These are phyloP conservation scores for Griposia aprilina DNA, from an alignment of 2,888 invertebrate genomes.

Conservation along the genomic window DNA sequence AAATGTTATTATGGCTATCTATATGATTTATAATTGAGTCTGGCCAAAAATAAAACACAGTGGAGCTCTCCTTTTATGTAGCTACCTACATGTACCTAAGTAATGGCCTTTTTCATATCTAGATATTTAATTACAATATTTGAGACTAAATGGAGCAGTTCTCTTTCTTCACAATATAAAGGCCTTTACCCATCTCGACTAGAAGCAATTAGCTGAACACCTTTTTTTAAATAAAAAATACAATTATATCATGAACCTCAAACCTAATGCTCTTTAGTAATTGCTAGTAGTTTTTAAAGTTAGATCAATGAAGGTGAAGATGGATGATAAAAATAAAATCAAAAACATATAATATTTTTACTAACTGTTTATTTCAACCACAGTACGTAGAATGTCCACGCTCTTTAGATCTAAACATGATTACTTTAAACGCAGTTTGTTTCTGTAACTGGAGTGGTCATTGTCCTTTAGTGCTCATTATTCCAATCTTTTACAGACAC, in stretches of 20 bases:
- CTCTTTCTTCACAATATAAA: not conserved
- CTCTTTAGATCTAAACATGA: conserved; percentile 68
- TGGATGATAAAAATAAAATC: conserved; percentile 54
- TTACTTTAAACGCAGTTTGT: conserved; percentile 57
- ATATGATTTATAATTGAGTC: no score
- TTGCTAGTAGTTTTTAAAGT: not conserved
- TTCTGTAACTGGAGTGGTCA: conserved; percentile 18
- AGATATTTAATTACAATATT: not conserved
- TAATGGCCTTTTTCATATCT: not conserved
- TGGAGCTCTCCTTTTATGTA: no score
- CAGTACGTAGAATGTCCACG: conserved; percentile 79
- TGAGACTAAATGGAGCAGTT: not conserved
- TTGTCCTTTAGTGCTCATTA: conserved; percentile 56
- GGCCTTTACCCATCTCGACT: not conserved
- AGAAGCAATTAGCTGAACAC: not conserved
- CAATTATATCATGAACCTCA: not conserved
- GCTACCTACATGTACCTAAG: not conserved
- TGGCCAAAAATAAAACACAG: not conserved
- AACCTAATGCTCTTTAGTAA: not conserved
- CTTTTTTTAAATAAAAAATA: not conserved
- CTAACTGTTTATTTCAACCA: conserved; percentile 89
- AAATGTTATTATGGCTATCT: not conserved
- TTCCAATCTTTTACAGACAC: conserved; percentile 62
- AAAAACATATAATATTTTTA: conserved; percentile 78
- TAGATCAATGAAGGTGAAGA: not conserved